Conservation (phyloP, 2,113 vertebrate genomes). For the Etheostoma cragini region DNA sequence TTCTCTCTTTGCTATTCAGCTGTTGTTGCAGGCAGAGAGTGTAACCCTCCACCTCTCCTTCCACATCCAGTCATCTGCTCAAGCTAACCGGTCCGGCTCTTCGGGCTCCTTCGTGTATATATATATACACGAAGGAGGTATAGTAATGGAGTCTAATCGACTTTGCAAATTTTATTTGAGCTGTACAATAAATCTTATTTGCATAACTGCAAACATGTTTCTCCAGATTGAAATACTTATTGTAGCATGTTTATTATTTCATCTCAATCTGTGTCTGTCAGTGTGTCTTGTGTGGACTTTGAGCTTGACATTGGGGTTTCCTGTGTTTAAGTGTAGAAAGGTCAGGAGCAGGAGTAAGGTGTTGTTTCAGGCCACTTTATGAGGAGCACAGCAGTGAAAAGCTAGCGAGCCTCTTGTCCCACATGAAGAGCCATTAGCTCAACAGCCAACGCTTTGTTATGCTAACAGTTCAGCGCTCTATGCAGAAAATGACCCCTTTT, state of each 20-base stretch:
- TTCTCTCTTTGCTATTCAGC: too few species aligned
- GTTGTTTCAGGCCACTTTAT: slow-evolving; percentile 69
- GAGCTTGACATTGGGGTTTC: slow-evolving; percentile 61
- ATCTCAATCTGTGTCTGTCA: slow-evolving; percentile 22
- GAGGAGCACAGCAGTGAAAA: slow-evolving; percentile 65
- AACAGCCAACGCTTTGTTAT: slow-evolving; percentile 77
- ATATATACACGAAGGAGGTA: too few species aligned
- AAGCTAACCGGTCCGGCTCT: too few species aligned
- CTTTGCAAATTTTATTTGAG: too few species aligned
- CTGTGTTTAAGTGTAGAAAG: slow-evolving; percentile 53
- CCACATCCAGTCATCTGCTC: too few species aligned
- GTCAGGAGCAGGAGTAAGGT: slow-evolving; percentile 59
- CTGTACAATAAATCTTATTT: too few species aligned
- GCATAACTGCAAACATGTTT: too few species aligned
- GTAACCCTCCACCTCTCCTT: too few species aligned
- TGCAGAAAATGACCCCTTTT: slow-evolving; percentile 77
- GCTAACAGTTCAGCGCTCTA: slow-evolving; percentile 72
- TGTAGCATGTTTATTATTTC: slow-evolving; percentile 52
- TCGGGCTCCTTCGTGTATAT: too few species aligned
- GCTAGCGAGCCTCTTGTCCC: slow-evolving; percentile 68
- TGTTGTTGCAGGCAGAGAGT: too few species aligned
- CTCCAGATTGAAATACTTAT: background rate
- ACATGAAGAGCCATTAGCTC: slow-evolving; percentile 76
- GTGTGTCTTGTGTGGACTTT: slow-evolving; percentile 28
- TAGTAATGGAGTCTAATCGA: too few species aligned